A percentile compares a stretch with the other conserved stretches of the same genome.
These are phyloP conservation scores for Cataglyphis altisquamis DNA, from an alignment of 2,888 invertebrate genomes.

Conservation along the genomic window DNA sequence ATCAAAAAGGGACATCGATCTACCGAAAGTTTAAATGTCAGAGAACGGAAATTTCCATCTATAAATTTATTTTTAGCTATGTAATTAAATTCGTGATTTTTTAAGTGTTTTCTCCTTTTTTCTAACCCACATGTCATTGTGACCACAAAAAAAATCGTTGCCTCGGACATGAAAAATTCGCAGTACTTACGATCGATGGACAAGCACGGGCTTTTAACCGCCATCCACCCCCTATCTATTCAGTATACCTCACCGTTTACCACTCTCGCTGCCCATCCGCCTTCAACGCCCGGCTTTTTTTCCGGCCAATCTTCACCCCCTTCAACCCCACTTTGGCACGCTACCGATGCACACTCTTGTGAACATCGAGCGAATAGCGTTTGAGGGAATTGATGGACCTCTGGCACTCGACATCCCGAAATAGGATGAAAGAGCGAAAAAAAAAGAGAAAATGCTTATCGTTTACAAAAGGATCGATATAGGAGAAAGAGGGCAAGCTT, in stretches of 20 bases:
- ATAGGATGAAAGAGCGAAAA: slow-evolving; percentile 57
- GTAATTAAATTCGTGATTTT: background rate
- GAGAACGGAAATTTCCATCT: background rate
- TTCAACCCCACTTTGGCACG: slow-evolving; percentile 8
- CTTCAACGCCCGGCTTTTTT: slow-evolving; percentile 54
- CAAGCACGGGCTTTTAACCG: slow-evolving; percentile 70
- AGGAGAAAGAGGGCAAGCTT: slow-evolving; percentile 2
- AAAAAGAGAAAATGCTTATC: slow-evolving; percentile 20
- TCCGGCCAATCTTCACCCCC: slow-evolving; percentile 62
- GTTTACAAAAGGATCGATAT: slow-evolving; percentile 32
- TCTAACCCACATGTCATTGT: background rate
- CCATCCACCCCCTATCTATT: slow-evolving; percentile 55
- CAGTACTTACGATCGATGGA: slow-evolving; percentile 67
- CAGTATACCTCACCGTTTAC: slow-evolving; percentile 31
- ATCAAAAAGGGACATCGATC: slow-evolving; percentile 4
- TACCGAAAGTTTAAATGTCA: background rate
- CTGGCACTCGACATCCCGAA: slow-evolving; percentile 60
- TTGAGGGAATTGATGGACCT: slow-evolving; percentile 74
- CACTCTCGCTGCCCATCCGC: slow-evolving; percentile 47
- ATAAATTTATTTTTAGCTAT: background rate
- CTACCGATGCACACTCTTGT: slow-evolving; percentile 61
- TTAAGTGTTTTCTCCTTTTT: background rate
- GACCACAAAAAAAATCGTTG: slow-evolving; percentile 39
- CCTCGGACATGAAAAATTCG: slow-evolving; percentile 66
- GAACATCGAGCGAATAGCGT: slow-evolving; percentile 68